Conservation (phyloP, 2,888 invertebrate genomes). For the Phaedon cochleariae region DNA sequence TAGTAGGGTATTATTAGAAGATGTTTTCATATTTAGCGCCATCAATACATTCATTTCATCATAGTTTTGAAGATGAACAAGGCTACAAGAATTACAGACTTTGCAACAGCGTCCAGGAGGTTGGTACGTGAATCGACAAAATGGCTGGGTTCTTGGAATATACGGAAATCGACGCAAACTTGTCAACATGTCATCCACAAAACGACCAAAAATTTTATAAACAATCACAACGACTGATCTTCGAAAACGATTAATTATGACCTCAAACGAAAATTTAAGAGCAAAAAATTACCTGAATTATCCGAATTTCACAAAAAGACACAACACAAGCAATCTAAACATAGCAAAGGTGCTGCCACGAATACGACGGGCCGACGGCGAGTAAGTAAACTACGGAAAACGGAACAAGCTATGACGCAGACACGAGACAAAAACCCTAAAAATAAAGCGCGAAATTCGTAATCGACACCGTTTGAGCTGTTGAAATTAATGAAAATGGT, state of each 20-base stretch:
- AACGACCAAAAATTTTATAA: neutral
- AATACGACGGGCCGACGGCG: slow-evolving; percentile 6
- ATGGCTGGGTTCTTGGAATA: slow-evolving; percentile 50
- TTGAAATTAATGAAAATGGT: no score
- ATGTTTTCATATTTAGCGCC: slow-evolving; percentile 47
- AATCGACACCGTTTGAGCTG: neutral
- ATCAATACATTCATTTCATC: slow-evolving; percentile 42
- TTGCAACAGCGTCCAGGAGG: slow-evolving; percentile 4
- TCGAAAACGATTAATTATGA: neutral
- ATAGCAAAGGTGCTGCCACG: slow-evolving; percentile 53
- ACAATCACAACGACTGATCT: neutral
- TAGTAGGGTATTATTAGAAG: neutral
- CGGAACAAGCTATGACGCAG: neutral
- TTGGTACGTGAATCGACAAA: slow-evolving; percentile 40
- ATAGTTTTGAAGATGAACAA: neutral
- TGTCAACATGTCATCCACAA: slow-evolving; percentile 29
- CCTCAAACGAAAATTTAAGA: slow-evolving; percentile 28
- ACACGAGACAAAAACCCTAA: neutral
- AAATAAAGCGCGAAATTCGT: neutral
- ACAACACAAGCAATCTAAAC: slow-evolving; percentile 53
- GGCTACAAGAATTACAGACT: neutral
- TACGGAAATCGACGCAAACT: slow-evolving; percentile 43
- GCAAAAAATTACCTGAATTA: slow-evolving; percentile 46
- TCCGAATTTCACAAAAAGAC: slow-evolving; percentile 46
- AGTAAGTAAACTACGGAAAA: slow-evolving; percentile 28